These are phyloP conservation scores for Timema cristinae DNA, from an alignment of 2,888 invertebrate genomes.

Conservation along the genomic window DNA sequence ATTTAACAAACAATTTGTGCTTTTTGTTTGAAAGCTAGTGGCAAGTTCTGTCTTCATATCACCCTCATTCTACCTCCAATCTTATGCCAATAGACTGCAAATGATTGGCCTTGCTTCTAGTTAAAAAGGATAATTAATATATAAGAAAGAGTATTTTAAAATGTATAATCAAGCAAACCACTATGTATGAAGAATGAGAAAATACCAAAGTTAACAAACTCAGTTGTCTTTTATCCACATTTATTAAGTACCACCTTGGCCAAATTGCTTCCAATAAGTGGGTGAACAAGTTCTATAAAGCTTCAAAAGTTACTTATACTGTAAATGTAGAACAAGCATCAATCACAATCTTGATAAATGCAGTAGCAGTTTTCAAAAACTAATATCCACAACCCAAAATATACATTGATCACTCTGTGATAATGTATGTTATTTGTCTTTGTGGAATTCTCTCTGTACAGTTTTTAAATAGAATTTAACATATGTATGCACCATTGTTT, in stretches of 20 bases:
- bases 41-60: no score
- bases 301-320: slow-evolving; percentile 34
- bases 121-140: slow-evolving; percentile 32
- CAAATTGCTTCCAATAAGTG: slow-evolving; percentile 33
- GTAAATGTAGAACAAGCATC: slow-evolving; percentile 34
- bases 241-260: slow-evolving; percentile 33
- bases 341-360: slow-evolving; percentile 36
- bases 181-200: slow-evolving; percentile 33
- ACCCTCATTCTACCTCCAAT: background rate
- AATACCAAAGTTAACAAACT: slow-evolving; percentile 34
- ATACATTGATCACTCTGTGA: slow-evolving; percentile 32
- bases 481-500: slow-evolving; percentile 35
- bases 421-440: slow-evolving; percentile 31
- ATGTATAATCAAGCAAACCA: slow-evolving; percentile 34
- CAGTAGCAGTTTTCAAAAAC: slow-evolving; percentile 35
- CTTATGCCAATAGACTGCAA: slow-evolving; percentile 30
- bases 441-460: slow-evolving; percentile 33
- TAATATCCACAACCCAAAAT: slow-evolving; percentile 36
- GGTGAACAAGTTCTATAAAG: slow-evolving; percentile 34
- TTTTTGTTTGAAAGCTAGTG: slow-evolving; percentile 1
- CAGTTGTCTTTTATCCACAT: slow-evolving; percentile 29
- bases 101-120: slow-evolving; percentile 33
- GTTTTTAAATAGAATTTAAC: slow-evolving; percentile 33
- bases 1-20: slow-evolving; percentile 25
- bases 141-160: slow-evolving; percentile 34